Conservation (phyloP, 2,888 invertebrate species). For the Syrphus vitripennis region DNA sequence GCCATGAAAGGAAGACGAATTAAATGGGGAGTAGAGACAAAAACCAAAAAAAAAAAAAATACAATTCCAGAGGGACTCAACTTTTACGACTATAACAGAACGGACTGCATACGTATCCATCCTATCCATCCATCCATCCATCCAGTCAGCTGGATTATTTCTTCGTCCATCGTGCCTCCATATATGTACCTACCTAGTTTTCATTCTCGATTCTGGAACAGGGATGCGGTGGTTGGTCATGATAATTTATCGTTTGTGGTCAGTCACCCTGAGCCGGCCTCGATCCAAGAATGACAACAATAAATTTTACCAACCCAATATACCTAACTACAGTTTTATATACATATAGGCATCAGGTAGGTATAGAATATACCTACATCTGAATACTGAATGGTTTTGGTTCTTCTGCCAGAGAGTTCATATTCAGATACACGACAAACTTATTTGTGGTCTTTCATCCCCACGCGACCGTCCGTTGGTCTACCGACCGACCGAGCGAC, state of each 20-base stretch:
- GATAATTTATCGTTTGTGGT: conserved; percentile 70
- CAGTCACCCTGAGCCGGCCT: conserved; percentile 70
- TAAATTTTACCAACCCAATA: conserved; percentile 62
- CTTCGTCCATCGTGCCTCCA: not conserved
- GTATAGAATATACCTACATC: not conserved
- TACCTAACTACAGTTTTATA: no score
- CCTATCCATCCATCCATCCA: conserved; percentile 5
- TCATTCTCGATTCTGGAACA: conserved; percentile 3
- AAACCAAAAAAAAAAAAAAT: not conserved
- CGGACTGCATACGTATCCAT: not conserved
- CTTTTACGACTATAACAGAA: not conserved
- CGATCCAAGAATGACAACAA: conserved; percentile 69
- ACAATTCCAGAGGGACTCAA: conserved; percentile 21
- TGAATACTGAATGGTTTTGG: no score
- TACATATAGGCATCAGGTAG: not conserved
- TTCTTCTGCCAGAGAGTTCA: not conserved
- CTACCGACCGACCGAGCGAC: not conserved
- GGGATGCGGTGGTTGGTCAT: conserved; percentile 64
- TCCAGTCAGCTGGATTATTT: conserved; percentile 56
- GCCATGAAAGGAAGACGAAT: conserved; percentile 40
- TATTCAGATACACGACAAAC: not conserved
- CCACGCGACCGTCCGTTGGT: not conserved
- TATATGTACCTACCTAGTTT: not conserved
- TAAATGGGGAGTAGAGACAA: conserved; percentile 3
- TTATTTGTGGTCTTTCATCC: not conserved